Conservation (phyloP, 2,113 vertebrate genomes). For the Syngnathus floridae region DNA sequence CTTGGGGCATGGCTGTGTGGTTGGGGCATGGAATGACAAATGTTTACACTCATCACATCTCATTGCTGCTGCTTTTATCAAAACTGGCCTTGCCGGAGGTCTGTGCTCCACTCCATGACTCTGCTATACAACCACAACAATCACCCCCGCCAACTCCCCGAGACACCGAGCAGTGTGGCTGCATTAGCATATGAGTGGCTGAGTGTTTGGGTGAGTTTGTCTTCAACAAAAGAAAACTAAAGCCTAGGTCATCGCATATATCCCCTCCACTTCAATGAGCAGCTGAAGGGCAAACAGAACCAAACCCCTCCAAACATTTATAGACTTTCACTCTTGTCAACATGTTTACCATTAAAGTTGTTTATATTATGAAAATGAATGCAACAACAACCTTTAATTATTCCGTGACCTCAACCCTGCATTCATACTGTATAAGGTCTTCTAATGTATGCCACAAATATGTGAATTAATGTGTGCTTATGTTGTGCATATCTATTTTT, state of each 20-base stretch:
- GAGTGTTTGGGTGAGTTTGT: slow-evolving; percentile 66
- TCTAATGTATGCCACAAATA: slow-evolving; percentile 20
- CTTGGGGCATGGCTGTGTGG: background rate
- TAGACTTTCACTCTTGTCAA: slow-evolving; percentile 38
- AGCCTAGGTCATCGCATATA: slow-evolving; percentile 60
- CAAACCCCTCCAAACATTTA: slow-evolving; percentile 40
- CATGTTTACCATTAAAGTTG: slow-evolving; percentile 1
- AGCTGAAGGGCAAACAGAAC: slow-evolving; percentile 65
- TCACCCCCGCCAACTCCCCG: background rate
- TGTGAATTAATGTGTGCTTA: slow-evolving; percentile 19
- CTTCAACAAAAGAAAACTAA: slow-evolving; percentile 57
- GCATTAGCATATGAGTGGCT: slow-evolving; percentile 65
- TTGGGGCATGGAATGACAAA: background rate
- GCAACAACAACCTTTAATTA: slow-evolving; percentile 43
- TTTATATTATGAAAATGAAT: slow-evolving; percentile 40
- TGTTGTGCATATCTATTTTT: slow-evolving; percentile 32
- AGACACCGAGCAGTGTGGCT: slow-evolving; percentile 52
- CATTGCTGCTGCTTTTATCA: background rate
- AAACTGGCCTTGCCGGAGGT: background rate
- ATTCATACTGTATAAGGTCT: slow-evolving; percentile 16
- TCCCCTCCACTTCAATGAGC: slow-evolving; percentile 52
- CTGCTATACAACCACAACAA: slow-evolving; percentile 5
- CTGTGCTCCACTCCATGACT: slow-evolving; percentile 18
- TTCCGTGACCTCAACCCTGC: slow-evolving; percentile 27
- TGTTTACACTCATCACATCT: background rate